phyloP scores from a whole-genome alignment of 2,113 vertebrate species.

The Caloenas nicobarica region DNA sequence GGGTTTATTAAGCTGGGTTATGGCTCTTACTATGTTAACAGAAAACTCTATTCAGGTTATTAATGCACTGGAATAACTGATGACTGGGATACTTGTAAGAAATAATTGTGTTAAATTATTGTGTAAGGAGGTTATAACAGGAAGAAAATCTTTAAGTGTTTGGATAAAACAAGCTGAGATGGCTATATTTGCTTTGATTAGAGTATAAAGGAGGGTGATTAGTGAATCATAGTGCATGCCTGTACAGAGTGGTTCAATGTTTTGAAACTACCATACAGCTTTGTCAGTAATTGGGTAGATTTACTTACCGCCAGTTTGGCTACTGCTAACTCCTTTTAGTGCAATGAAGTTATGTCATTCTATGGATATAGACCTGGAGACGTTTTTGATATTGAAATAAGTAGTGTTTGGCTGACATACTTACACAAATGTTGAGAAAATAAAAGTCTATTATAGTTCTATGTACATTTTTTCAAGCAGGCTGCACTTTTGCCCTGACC shows the following conservation, averaged over 20 bases:
- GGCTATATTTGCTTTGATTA: neutral
- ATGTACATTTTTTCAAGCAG: neutral
- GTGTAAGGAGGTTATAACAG: neutral
- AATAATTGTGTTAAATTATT: conserved; percentile 13
- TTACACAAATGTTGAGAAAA: neutral
- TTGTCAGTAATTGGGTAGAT: neutral
- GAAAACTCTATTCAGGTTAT: neutral
- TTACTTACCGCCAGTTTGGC: neutral
- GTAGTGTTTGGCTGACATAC: neutral
- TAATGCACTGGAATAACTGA: neutral
- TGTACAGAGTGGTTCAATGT: neutral
- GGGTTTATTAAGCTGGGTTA: neutral
- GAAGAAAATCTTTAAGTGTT: neutral
- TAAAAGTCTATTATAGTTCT: neutral
- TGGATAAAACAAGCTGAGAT: neutral
- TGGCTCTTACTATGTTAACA: neutral
- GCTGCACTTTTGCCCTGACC: neutral
- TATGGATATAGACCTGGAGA: neutral
- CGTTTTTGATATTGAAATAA: neutral
- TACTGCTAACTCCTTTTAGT: neutral
- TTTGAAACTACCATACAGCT: neutral
- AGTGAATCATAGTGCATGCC: neutral
- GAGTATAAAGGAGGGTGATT: neutral
- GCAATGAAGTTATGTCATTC: neutral
- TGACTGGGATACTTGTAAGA: neutral